Evolutionary conservation across 2,797 vertebrate species (phyloP).

Genomic region (Silurus aristotelis): DNA sequence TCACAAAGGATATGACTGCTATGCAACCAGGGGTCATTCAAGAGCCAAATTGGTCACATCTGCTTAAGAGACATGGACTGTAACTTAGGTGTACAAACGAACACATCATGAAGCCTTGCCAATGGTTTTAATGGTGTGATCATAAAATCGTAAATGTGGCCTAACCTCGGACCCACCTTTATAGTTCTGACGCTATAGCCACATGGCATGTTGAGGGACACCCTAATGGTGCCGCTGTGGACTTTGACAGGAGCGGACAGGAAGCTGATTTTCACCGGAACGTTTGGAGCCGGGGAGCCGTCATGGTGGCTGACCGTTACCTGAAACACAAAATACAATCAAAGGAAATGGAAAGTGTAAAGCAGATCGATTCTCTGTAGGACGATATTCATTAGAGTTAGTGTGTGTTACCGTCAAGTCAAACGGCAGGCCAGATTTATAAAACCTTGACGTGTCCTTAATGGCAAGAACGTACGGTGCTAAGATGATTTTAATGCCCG

Average conservation of each 20-base stretch:
- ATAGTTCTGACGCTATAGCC: not conserved
- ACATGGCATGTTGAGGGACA: conserved; percentile 66
- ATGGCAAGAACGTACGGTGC: conserved; percentile 71
- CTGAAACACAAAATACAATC: conserved; percentile 52
- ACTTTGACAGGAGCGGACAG: conserved; percentile 35
- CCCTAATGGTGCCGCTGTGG: conserved; percentile 41
- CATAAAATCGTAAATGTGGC: no score
- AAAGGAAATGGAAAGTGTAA: not conserved
- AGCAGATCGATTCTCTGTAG: not conserved
- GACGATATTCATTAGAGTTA: conserved; percentile 2
- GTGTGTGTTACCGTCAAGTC: conserved; percentile 66
- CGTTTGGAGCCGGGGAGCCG: conserved; percentile 61
- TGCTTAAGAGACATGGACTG: no score
- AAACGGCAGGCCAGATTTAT: conserved; percentile 74
- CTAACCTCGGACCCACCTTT: conserved; percentile 57
- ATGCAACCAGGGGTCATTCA: not conserved
- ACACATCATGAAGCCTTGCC: not conserved
- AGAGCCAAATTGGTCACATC: not conserved
- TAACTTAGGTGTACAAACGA: not conserved
- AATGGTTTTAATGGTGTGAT: no score
- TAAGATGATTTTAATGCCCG: conserved; percentile 73
- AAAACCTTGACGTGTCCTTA: conserved; percentile 67
- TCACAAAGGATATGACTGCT: not conserved
- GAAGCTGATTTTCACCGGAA: conserved; percentile 64
- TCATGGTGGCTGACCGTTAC: conserved; percentile 72